These are phyloP conservation scores for Hydraecia micacea DNA, from an alignment of 2,888 invertebrate genomes.

Conservation along the genomic window DNA sequence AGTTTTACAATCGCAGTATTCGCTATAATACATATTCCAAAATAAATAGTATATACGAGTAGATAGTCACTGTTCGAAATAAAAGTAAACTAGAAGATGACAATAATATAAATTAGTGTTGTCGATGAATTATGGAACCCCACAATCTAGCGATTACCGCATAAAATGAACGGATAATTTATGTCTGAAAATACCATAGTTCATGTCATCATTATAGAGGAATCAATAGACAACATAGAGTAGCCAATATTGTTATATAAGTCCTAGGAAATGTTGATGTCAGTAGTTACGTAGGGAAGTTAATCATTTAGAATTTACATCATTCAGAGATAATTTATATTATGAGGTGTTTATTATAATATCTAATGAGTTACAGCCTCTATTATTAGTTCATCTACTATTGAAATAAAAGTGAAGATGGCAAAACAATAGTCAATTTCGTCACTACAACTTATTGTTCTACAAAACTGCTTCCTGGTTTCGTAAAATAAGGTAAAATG, in stretches of 20 bases:
- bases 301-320: conserved; percentile 41
- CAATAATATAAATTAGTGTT: not conserved
- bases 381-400: conserved; percentile 31
- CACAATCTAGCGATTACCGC: conserved; percentile 21
- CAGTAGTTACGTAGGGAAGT: conserved; percentile 36
- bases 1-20: not conserved
- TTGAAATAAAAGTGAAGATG: conserved; percentile 24
- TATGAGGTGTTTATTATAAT: conserved; percentile 30
- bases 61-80: not conserved
- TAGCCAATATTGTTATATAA: conserved; percentile 54
- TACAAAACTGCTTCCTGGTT: conserved; percentile 44
- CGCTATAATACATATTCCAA: not conserved
- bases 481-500: conserved; percentile 27
- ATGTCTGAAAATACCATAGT: conserved; percentile 38
- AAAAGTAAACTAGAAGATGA: not conserved
- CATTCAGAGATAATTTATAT: conserved; percentile 25
- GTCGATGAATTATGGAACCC: not conserved
- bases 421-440: conserved; percentile 48
- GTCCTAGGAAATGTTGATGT: conserved; percentile 46
- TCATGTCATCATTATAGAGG: conserved; percentile 43
- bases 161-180: conserved; percentile 27
- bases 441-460: conserved; percentile 31
- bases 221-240: conserved; percentile 47
- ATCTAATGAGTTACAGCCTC: conserved; percentile 23
- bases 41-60: not conserved